These are phyloP conservation scores for Oreotrochilus melanogaster DNA, from an alignment of 2,113 vertebrate species.

Conservation along the genomic window DNA sequence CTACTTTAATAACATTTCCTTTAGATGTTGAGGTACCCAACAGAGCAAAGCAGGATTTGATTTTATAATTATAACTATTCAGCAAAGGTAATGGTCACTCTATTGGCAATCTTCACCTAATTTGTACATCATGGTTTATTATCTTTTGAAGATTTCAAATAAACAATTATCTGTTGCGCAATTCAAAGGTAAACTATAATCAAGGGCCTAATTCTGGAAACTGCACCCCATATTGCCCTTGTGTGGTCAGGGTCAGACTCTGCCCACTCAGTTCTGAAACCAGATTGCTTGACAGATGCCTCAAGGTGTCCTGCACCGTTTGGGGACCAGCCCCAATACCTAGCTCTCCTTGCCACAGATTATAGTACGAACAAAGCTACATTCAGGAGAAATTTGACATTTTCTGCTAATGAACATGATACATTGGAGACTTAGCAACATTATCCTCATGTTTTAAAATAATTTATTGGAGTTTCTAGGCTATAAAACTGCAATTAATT, in stretches of 20 bases:
- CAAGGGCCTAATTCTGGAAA: not conserved
- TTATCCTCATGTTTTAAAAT: not conserved
- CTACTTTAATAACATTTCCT: slow-evolving; percentile 94
- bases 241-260: not conserved
- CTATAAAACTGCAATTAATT: not conserved
- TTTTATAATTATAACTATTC: slow-evolving; percentile 87
- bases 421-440: not conserved
- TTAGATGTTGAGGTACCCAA: slow-evolving; percentile 83
- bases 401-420: not conserved
- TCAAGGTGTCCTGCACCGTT: not conserved
- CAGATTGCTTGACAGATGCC: not conserved
- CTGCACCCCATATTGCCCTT: not conserved
- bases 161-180: slow-evolving; percentile 13
- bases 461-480: not conserved
- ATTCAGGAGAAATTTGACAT: not conserved
- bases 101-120: slow-evolving; percentile 52
- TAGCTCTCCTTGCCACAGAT: not conserved
- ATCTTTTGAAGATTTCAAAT: slow-evolving; percentile 31
- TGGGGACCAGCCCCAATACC: not conserved
- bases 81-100: slow-evolving; percentile 76
- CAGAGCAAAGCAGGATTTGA: slow-evolving; percentile 82
- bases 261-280: not conserved
- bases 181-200: not conserved
- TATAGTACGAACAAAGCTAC: not conserved
- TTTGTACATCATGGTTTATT: slow-evolving; percentile 50